These are phyloP conservation scores for Gymnosoma rotundatum DNA, from an alignment of 2,888 invertebrate species.

Conservation along the genomic window DNA sequence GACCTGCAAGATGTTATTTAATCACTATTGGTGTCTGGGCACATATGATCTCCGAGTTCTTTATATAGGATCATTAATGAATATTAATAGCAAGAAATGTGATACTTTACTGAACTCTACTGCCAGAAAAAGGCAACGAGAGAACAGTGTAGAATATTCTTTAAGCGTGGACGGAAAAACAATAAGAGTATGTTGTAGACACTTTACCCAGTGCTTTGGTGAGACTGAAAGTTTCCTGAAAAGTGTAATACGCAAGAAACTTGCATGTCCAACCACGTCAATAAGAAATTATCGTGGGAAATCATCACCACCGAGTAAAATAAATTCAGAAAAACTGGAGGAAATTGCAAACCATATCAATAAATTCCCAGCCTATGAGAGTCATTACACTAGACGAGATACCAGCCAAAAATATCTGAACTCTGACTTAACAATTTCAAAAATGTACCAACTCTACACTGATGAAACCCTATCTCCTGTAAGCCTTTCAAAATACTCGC, in stretches of 20 bases:
- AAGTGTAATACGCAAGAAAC: conserved; percentile 47
- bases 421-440: conserved; percentile 44
- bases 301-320: conserved; percentile 36
- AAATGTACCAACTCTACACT: conserved; percentile 50
- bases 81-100: conserved; percentile 39
- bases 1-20: too few species aligned
- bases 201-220: conserved; percentile 56
- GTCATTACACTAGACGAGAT: conserved; percentile 46
- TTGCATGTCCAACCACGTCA: conserved; percentile 36
- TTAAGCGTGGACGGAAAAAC: conserved; percentile 38
- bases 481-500: conserved; percentile 59
- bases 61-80: too few species aligned
- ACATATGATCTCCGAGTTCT: too few species aligned
- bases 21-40: too few species aligned
- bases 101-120: conserved; percentile 2
- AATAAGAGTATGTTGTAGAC: conserved; percentile 57
- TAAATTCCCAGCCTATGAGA: conserved; percentile 54
- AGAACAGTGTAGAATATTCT: conserved; percentile 39
- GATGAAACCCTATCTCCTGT: conserved; percentile 38
- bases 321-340: conserved; percentile 27
- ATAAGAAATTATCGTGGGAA: conserved; percentile 25
- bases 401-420: conserved; percentile 42
- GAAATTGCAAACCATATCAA: conserved; percentile 43
- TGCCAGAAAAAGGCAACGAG: conserved; percentile 37
- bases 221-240: conserved; percentile 56